Evolutionary conservation across 2,113 vertebrate genomes (phyloP).

Genomic region (Hydrochoerus hydrochaeris): DNA sequence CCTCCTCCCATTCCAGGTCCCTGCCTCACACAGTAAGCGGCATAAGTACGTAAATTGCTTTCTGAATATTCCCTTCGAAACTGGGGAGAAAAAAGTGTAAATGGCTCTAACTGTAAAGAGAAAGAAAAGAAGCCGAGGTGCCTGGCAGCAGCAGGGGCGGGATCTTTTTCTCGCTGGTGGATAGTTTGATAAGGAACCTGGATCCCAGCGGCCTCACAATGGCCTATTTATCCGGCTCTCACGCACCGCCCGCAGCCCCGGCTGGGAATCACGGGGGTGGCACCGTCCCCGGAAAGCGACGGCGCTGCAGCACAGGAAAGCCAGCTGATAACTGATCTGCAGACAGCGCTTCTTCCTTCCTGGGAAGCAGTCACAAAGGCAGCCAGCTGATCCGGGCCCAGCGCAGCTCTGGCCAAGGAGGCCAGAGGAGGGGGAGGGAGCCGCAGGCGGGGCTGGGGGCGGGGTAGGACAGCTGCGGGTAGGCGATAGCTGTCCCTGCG

Average conservation of each 20-base stretch:
- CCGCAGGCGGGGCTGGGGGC: neutral
- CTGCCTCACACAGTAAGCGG: neutral
- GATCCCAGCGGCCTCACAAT: conserved; percentile 80
- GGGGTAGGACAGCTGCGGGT: neutral
- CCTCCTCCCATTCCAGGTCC: neutral
- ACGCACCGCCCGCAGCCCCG: conserved; percentile 33
- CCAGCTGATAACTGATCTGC: conserved; percentile 87
- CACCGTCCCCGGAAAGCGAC: conserved; percentile 82
- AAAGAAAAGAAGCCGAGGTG: conserved; percentile 33
- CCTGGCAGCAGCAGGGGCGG: conserved; percentile 71
- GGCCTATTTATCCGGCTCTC: conserved; percentile 86
- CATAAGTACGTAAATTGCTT: neutral
- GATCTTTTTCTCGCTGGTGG: conserved; percentile 64
- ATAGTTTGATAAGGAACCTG: conserved; percentile 84
- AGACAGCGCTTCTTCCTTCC: conserved; percentile 87
- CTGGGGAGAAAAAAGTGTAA: conserved; percentile 49
- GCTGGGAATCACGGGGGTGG: conserved; percentile 89
- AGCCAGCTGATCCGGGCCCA: conserved; percentile 76
- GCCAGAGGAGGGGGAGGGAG: neutral
- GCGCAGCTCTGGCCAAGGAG: conserved; percentile 64
- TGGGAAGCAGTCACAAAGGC: conserved; percentile 83
- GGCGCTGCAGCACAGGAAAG: conserved; percentile 86
- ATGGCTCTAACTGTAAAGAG: conserved; percentile 69
- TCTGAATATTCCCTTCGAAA: conserved; percentile 55
- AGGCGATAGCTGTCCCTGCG: neutral